Percentiles rank a stretch among this genome's conserved stretches.
phyloP scores from a whole-genome alignment of 2,888 invertebrate species.

The Drosophila neonasuta region DNA sequence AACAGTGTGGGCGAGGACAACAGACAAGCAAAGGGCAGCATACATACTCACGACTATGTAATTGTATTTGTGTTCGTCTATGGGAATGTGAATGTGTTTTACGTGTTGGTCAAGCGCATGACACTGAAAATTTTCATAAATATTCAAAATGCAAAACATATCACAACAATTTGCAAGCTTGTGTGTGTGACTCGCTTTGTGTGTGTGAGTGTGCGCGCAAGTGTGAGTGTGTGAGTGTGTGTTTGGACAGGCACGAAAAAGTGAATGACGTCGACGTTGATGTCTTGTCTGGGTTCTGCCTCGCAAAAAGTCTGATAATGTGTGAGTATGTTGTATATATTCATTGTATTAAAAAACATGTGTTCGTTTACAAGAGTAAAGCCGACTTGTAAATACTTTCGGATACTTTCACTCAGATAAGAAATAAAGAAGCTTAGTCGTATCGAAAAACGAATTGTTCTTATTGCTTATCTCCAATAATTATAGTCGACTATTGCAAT shows the following conservation, averaged over 20 bases:
- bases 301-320: conserved; percentile 36
- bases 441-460: neutral
- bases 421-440: neutral
- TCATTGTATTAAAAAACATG: conserved; percentile 25
- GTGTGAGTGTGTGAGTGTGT: conserved; percentile 1
- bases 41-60: conserved; percentile 7
- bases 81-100: conserved; percentile 13
- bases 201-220: neutral
- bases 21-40: conserved; percentile 3
- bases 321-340: conserved; percentile 35
- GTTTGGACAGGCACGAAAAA: conserved; percentile 21
- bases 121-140: conserved; percentile 53
- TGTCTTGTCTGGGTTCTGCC: conserved; percentile 35
- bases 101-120: conserved; percentile 23
- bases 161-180: conserved; percentile 21
- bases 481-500: no score
- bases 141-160: conserved; percentile 59
- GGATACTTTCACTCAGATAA: neutral
- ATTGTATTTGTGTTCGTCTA: neutral
- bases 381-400: neutral
- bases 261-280: conserved; percentile 55
- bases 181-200: conserved; percentile 5
- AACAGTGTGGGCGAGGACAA: neutral
- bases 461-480: no score
- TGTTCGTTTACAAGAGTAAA: no score